Evolutionary conservation across 2,113 vertebrate genomes (phyloP).

Genomic region (Oncorhynchus kisutch): DNA sequence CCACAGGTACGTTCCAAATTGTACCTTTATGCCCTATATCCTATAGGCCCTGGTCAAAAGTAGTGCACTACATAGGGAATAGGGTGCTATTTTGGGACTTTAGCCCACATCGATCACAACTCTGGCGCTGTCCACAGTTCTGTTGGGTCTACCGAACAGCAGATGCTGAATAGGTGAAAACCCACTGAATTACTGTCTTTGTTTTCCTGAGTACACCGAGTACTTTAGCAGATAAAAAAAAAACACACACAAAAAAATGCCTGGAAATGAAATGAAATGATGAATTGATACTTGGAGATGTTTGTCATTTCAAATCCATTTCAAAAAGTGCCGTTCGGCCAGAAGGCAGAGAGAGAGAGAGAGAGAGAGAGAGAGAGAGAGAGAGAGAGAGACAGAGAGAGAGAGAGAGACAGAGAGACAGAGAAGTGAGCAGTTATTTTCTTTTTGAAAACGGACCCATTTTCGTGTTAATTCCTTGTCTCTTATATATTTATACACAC

Average conservation of each 20-base stretch:
- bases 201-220: neutral
- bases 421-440: too few species aligned
- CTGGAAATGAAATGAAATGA: slow-evolving; percentile 32
- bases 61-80: too few species aligned
- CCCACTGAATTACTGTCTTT: neutral
- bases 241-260: neutral
- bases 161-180: slow-evolving; percentile 29
- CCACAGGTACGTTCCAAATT: neutral
- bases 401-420: too few species aligned
- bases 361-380: too few species aligned
- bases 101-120: slow-evolving; percentile 16
- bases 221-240: slow-evolving; percentile 32
- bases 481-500: neutral
- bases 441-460: neutral
- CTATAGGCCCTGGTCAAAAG: too few species aligned
- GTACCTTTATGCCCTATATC: too few species aligned
- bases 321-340: neutral
- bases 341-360: slow-evolving; percentile 10
- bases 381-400: too few species aligned
- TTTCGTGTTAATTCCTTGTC: slow-evolving; percentile 30
- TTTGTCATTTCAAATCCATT: slow-evolving; percentile 47
- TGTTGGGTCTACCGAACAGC: slow-evolving; percentile 11
- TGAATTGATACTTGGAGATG: slow-evolving; percentile 46
- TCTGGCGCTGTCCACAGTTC: slow-evolving; percentile 27
- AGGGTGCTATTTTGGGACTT: too few species aligned